A percentile compares a stretch with the other conserved stretches of the same genome.
These are phyloP conservation scores for Clinocottus analis DNA, from an alignment of 2,113 vertebrate genomes.

Conservation along the genomic window DNA sequence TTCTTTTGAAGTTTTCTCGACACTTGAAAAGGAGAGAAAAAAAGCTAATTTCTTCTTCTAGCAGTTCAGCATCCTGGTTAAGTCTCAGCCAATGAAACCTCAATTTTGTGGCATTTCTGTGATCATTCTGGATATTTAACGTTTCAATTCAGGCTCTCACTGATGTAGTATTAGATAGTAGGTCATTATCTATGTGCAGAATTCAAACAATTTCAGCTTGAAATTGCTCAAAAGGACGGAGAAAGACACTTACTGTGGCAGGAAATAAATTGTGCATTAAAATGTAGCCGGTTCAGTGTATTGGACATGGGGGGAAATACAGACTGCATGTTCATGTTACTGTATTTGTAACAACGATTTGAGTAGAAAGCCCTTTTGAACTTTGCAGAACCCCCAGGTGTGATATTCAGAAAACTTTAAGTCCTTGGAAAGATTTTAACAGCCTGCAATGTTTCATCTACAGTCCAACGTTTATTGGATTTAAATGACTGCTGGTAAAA, in stretches of 20 bases:
- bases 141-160: too few relatives aligned
- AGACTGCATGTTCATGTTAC: not conserved
- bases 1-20: not conserved
- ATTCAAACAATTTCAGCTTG: too few relatives aligned
- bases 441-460: constrained; percentile 11
- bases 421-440: not conserved
- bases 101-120: not conserved
- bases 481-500: constrained; percentile 54
- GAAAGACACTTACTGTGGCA: not conserved
- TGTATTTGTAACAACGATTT: not conserved
- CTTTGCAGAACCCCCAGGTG: not conserved
- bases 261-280: not conserved
- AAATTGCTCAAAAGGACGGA: not conserved
- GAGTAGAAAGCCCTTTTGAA: not conserved
- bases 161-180: too few relatives aligned
- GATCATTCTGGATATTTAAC: not conserved
- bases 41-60: not conserved
- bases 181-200: not conserved
- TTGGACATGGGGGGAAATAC: not conserved
- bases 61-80: not conserved
- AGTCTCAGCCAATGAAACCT: not conserved
- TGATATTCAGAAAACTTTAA: not conserved
- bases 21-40: not conserved
- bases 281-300: not conserved
- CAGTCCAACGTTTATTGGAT: constrained; percentile 31